Conservation (phyloP, 2,888 invertebrate genomes). For the Caenorhabditis panamensis region DNA sequence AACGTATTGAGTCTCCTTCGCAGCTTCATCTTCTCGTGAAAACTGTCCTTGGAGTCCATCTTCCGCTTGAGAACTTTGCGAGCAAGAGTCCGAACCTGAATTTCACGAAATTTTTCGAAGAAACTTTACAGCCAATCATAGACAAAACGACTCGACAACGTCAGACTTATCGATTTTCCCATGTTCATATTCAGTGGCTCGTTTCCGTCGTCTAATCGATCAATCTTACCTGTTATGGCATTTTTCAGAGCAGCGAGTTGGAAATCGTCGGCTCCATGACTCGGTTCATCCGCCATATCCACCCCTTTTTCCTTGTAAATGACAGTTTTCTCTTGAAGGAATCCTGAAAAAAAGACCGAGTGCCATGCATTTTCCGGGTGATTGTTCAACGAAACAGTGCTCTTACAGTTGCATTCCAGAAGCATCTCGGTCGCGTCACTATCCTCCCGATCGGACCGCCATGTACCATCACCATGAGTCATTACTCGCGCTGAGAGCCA, state of each 20-base stretch:
- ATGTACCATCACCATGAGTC: conserved; percentile 25
- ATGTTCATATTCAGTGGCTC: neutral
- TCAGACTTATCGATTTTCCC: neutral
- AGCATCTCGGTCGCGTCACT: conserved; percentile 8
- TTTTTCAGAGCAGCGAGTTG: conserved; percentile 26
- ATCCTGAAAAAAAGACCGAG: neutral
- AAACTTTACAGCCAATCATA: neutral
- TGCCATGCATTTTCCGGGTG: neutral
- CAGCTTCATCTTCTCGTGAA: conserved; percentile 18
- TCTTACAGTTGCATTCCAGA: neutral
- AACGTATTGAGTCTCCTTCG: conserved; percentile 22
- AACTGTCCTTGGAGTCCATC: conserved; percentile 23
- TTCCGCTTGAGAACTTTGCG: neutral
- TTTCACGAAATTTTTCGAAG: neutral
- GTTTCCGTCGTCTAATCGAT: neutral
- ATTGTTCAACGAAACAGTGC: neutral
- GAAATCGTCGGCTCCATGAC: conserved; percentile 21
- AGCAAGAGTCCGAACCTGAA: conserved; percentile 17
- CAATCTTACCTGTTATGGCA: conserved; percentile 32
- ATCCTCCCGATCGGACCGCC: neutral
- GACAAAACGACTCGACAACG: neutral
- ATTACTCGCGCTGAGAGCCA: neutral
- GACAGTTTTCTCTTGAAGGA: neutral
- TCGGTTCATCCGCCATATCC: conserved; percentile 30
- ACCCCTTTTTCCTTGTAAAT: neutral